Percentiles rank a stretch among this genome's conserved stretches.
Conservation (phyloP, 2,888 invertebrate species). For the Tolmerus cingulatus region DNA sequence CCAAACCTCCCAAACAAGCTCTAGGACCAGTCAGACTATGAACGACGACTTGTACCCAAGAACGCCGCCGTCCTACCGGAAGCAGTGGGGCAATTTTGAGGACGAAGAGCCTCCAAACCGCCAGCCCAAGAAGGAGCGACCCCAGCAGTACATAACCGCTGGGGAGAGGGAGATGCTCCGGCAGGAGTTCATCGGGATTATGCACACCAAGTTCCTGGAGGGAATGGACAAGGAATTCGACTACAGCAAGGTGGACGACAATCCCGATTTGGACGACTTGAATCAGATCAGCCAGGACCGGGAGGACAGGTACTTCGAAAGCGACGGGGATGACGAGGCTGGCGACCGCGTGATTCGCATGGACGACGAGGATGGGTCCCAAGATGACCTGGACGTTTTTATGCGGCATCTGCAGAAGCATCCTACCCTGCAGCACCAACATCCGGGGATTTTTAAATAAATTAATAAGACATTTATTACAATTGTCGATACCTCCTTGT, state of each 20-base stretch:
- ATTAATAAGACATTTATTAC: background rate
- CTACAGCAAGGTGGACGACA: slow-evolving; percentile 81
- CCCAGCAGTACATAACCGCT: slow-evolving; percentile 64
- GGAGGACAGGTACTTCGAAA: slow-evolving; percentile 91
- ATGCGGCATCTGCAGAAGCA: slow-evolving; percentile 68
- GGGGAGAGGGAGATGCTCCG: slow-evolving; percentile 73
- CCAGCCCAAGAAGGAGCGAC: slow-evolving; percentile 17
- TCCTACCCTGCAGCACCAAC: background rate
- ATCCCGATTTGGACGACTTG: slow-evolving; percentile 80
- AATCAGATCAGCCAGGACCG: slow-evolving; percentile 79
- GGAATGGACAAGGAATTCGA: slow-evolving; percentile 86
- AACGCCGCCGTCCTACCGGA: slow-evolving; percentile 56
- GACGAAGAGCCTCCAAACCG: slow-evolving; percentile 53
- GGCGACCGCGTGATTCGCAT: slow-evolving; percentile 51
- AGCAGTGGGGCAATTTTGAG: slow-evolving; percentile 70
- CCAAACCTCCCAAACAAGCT: background rate
- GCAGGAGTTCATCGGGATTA: slow-evolving; percentile 83
- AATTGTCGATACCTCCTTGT: too few relatives aligned
- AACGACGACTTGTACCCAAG: slow-evolving; percentile 51
- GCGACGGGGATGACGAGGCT: slow-evolving; percentile 73
- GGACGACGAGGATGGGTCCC: slow-evolving; percentile 50
- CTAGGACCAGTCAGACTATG: background rate
- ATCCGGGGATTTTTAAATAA: background rate
- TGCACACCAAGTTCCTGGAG: slow-evolving; percentile 84
- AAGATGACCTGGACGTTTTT: slow-evolving; percentile 76